Base-by-base conservation (phyloP, 2,797 vertebrate genomes). In the Characodon lateralis region DNA sequence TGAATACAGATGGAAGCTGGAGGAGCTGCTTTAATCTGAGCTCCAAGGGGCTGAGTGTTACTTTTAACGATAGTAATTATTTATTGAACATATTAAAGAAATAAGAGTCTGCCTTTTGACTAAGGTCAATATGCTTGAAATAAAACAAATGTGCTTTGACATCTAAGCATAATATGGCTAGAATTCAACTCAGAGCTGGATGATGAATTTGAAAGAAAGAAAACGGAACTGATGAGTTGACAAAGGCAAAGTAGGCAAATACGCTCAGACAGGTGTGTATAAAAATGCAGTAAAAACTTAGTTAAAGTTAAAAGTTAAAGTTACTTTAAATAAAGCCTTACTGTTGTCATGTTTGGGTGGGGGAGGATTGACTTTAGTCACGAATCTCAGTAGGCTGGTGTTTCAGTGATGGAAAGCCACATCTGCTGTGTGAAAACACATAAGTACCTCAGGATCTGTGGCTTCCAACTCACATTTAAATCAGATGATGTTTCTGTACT, bases 1-100 rank as follows among this genome's bases (percentile, higher is more conserved):
- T 76, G 78, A 87, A 87, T 83, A 81, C 80, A 86, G 83, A 89
- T 85, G 51, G 48, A 78, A 65, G 53, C 16, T 70, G 43, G 53
- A 82, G 74, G 79, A 1, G 6, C 73, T 55, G 72, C 9, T 31
- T 59, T 26, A 55, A 69, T 68, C 39, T 22, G 6, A 72, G 73
- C 65, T 75, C 28, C 50, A 63, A 71, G 16, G 75, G 9, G 46
- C 41, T 53, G 61, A 28, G 58, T 35, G 18, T 39, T 31, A 74
- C 70, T 31, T 78, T 74, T 22, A 68, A 53, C 43, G 7, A 24
- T 43, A 46, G 48, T 68, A 81, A 78, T 72, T 66, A 72, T 48
- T 50, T 53, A 76, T 59, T 28, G 9, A 41, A 66, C 65, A 74
- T 53, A 79, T 79, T 79, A 78, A 81, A 81, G 71, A 0, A 81